phyloP scores from a whole-genome alignment of 2,797 vertebrate species.

The Mallotus villosus region DNA sequence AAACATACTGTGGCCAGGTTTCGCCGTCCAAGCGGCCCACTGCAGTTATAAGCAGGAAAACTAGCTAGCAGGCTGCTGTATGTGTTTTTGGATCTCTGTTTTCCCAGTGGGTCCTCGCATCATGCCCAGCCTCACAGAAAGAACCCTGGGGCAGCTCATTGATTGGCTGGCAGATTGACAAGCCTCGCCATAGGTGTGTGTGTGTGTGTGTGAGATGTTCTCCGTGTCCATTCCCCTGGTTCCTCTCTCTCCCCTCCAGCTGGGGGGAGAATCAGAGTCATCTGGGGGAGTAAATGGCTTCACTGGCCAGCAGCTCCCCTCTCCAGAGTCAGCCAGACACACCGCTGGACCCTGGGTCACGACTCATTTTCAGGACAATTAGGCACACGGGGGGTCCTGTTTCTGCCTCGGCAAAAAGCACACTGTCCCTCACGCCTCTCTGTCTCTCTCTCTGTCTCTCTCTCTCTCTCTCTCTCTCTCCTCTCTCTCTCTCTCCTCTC shows the following conservation, averaged over 20 bases:
- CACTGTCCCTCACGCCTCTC: not conserved
- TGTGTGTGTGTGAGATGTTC: slow-evolving; percentile 21
- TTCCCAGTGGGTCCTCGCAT: slow-evolving; percentile 4
- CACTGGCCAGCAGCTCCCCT: slow-evolving; percentile 28
- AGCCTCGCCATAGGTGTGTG: slow-evolving; percentile 12
- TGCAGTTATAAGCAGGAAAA: not conserved
- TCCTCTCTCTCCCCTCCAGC: slow-evolving; percentile 25
- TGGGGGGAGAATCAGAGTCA: slow-evolving; percentile 9
- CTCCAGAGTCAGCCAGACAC: not conserved
- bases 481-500: no score
- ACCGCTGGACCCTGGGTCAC: slow-evolving; percentile 19
- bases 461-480: not conserved
- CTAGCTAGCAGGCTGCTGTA: not conserved
- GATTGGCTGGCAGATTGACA: slow-evolving; percentile 57
- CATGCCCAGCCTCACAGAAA: not conserved
- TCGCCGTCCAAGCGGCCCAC: not conserved
- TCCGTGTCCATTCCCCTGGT: slow-evolving; percentile 39
- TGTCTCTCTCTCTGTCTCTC: not conserved
- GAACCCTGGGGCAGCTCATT: slow-evolving; percentile 17
- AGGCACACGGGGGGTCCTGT: slow-evolving; percentile 38
- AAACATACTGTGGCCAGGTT: slow-evolving; percentile 6
- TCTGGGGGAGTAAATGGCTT: slow-evolving; percentile 39
- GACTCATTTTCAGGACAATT: slow-evolving; percentile 57
- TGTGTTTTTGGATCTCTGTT: slow-evolving; percentile 4
- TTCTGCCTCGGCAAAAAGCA: slow-evolving; percentile 17